These are phyloP conservation scores for Drosophila suboccidentalis DNA, from an alignment of 2,888 invertebrate genomes.

Conservation along the genomic window DNA sequence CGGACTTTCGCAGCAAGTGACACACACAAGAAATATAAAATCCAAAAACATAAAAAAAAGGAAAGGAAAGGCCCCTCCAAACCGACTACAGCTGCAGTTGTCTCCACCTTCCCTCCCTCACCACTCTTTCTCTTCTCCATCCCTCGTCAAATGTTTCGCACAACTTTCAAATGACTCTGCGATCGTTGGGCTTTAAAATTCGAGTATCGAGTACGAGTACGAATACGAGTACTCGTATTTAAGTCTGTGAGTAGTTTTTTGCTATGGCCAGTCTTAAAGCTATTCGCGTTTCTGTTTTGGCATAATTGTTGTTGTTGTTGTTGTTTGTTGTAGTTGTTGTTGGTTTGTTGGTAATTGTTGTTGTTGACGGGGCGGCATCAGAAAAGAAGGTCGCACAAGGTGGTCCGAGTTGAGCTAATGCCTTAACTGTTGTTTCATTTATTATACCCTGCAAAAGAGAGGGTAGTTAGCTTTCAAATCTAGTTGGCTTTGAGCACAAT, in stretches of 20 bases:
- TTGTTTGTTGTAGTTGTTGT: slow-evolving; percentile 23
- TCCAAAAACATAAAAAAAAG: slow-evolving; percentile 37
- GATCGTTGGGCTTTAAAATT: slow-evolving; percentile 60
- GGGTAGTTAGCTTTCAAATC: slow-evolving; percentile 1
- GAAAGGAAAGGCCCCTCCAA: slow-evolving; percentile 69
- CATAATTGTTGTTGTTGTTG: slow-evolving; percentile 70
- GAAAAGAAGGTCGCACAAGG: slow-evolving; percentile 84
- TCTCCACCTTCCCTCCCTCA: slow-evolving; percentile 32
- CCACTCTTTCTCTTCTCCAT: slow-evolving; percentile 5
- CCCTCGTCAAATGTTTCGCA: slow-evolving; percentile 63
- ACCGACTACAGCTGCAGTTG: slow-evolving; percentile 38
- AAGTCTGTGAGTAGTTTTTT: slow-evolving; percentile 44
- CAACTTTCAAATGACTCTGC: slow-evolving; percentile 71
- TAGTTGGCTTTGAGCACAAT: neutral
- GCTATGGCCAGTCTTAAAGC: slow-evolving; percentile 51
- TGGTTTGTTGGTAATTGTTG: slow-evolving; percentile 68
- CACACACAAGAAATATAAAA: slow-evolving; percentile 55
- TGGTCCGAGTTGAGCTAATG: slow-evolving; percentile 70
- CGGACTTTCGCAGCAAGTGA: slow-evolving; percentile 80
- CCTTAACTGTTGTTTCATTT: slow-evolving; percentile 35
- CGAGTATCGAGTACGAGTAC: slow-evolving; percentile 57
- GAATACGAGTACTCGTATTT: slow-evolving; percentile 42
- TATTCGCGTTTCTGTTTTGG: slow-evolving; percentile 60
- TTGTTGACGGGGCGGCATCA: slow-evolving; percentile 64
- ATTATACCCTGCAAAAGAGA: slow-evolving; percentile 19